A percentile compares a stretch with the other conserved stretches of the same genome.
Conservation (phyloP, 64 coral and sea anemone species). For the Catalaphyllia jardinei region DNA sequence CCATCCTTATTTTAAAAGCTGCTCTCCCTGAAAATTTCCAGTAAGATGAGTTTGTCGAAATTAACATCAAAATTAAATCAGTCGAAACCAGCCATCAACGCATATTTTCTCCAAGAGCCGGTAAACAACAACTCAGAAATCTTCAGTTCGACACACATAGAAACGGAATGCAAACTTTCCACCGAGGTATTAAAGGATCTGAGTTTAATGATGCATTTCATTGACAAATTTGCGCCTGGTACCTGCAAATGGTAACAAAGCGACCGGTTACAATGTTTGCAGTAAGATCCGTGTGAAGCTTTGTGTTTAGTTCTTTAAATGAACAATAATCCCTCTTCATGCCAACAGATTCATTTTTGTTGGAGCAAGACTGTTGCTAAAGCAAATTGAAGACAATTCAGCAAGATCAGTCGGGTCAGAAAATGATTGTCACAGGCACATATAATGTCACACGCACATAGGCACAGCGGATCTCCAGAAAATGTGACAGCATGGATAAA, state of each 20-base stretch:
- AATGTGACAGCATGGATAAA: too few species aligned
- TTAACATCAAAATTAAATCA: neutral
- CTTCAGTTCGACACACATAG: neutral
- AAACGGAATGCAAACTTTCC: neutral
- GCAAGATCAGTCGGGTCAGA: too few species aligned
- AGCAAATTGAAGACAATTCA: too few species aligned
- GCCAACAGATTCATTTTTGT: too few species aligned
- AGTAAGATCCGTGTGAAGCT: neutral
- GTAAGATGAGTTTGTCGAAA: neutral
- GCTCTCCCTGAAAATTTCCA: neutral
- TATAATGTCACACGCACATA: too few species aligned
- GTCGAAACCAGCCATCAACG: neutral
- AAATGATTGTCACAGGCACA: too few species aligned
- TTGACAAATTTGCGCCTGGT: conserved; percentile 4
- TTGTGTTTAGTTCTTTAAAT: neutral
- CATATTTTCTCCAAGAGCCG: neutral
- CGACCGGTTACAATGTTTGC: neutral
- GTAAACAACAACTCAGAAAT: neutral
- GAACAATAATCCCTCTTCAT: neutral
- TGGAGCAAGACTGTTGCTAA: too few species aligned
- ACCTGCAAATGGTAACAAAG: neutral
- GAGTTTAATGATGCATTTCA: conserved; percentile 12
- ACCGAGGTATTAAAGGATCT: too few species aligned
- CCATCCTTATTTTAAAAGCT: neutral
- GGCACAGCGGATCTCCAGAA: too few species aligned